Evolutionary conservation across 2,888 invertebrate species (phyloP).

Genomic region (Brenthis hecate): DNA sequence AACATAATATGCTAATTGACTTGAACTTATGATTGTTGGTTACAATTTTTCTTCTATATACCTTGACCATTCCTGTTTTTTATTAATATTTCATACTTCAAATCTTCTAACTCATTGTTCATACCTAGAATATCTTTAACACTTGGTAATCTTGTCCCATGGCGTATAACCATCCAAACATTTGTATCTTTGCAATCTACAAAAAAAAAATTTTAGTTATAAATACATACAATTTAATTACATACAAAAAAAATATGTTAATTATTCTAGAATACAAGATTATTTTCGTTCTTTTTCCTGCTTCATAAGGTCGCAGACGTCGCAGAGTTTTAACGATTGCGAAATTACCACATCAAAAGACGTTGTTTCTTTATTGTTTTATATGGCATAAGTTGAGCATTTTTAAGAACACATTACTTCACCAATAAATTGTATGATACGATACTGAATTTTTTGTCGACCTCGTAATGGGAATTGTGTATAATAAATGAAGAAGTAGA

Average conservation of each 20-base stretch:
- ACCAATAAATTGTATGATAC: no score
- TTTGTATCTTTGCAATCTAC: slow-evolving; percentile 85
- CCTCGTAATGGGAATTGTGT: no score
- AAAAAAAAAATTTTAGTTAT: slow-evolving; percentile 27
- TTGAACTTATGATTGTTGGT: neutral
- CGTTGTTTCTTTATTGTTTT: no score
- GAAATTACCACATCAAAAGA: no score
- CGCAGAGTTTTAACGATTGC: no score
- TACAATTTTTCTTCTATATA: slow-evolving; percentile 36
- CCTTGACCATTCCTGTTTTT: slow-evolving; percentile 78
- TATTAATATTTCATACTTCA: slow-evolving; percentile 80
- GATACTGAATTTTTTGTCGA: no score
- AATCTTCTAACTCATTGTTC: slow-evolving; percentile 73
- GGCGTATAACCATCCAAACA: slow-evolving; percentile 89
- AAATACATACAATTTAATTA: neutral
- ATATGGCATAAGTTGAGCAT: no score
- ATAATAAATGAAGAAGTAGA: no score
- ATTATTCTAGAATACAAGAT: neutral
- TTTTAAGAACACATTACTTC: no score
- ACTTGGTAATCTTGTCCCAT: slow-evolving; percentile 90
- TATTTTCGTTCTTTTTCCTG: no score
- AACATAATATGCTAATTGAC: no score
- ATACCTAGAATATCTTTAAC: slow-evolving; percentile 80
- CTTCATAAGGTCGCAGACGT: no score
- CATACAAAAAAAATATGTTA: neutral